phyloP scores from a whole-genome alignment of 2,888 invertebrate species.

The Rhorus exstirpatorius region DNA sequence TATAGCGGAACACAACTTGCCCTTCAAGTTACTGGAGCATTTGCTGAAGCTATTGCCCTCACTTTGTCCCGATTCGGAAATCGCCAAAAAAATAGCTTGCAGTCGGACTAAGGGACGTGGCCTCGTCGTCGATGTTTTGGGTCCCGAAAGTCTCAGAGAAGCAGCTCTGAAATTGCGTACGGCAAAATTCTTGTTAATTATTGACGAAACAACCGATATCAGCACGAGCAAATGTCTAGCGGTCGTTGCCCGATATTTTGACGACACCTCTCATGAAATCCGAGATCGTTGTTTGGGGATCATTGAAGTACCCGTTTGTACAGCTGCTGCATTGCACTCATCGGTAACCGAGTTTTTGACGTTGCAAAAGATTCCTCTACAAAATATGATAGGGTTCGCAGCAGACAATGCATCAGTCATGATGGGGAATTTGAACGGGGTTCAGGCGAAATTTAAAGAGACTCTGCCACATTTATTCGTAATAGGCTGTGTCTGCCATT shows the following conservation, averaged over 20 bases:
- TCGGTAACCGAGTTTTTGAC: conserved; percentile 44
- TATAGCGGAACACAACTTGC: conserved; percentile 26
- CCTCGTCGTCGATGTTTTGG: conserved; percentile 64
- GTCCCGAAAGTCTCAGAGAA: conserved; percentile 46
- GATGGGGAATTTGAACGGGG: conserved; percentile 61
- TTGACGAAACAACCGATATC: conserved; percentile 75
- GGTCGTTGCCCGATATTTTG: conserved; percentile 48
- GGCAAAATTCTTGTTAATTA: conserved; percentile 68
- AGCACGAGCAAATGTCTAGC: conserved; percentile 57
- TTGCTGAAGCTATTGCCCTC: conserved; percentile 22
- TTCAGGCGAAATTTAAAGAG: conserved; percentile 50
- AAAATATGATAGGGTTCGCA: conserved; percentile 62
- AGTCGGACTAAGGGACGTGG: conserved; percentile 31
- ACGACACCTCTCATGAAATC: conserved; percentile 10
- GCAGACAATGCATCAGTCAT: conserved; percentile 60
- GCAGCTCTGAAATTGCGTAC: conserved; percentile 51
- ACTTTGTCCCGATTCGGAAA: conserved; percentile 37
- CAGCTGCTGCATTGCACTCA: conserved; percentile 46
- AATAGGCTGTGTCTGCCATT: conserved; percentile 61
- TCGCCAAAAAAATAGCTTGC: conserved; percentile 17
- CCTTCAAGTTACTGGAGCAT: conserved; percentile 32
- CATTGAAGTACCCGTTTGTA: conserved; percentile 38
- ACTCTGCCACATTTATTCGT: conserved; percentile 56
- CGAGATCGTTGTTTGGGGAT: conserved; percentile 36
- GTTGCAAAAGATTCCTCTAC: conserved; percentile 50